Base-by-base conservation (phyloP, 2,113 vertebrate genomes). In the Crotalus horridus region DNA sequence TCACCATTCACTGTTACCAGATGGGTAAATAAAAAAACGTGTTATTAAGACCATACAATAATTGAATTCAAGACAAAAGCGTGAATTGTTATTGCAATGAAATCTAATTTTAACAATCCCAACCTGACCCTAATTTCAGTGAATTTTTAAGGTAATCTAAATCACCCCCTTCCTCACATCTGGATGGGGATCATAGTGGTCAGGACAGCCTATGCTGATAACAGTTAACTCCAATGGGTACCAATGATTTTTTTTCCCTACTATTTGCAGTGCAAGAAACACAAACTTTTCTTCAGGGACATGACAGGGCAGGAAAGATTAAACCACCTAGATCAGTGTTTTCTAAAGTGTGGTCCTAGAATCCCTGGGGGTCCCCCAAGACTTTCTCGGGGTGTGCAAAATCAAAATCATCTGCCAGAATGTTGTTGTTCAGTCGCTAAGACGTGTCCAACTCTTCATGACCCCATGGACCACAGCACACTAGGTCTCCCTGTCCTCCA, bases 1-100 rank as follows among this genome's bases (percentile, higher is more conserved):
- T 99, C 99, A 8, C 99, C 99, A 8, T 99, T 99, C 90, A 99
- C 99, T 99, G 97, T 55, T 33, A 6, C 11, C 64, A 29, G 33
- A 33, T 26, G 13, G 11, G 90, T 61, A 91, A 46, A 94, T 51
- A 95, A 87, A 92, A 95, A 0, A 24, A 61, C 24, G 11, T 61
- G 24, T 85, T 0, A 29, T n/a, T 91, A 81, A 95, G 26, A 91
- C 4, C 69, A 87, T n/a, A 20, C 29, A 10, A 58, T 21, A 58
- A 33, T 23, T 92, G 13, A 12, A 0, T 88, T 15, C 1, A 88
- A 29, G 54, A 10, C 56, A 92, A 81, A 2, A 20, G 4, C 4
- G 6, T 88, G 29, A 29, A 3, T 10, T 54, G 6, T n/a, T 33
- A 54, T 55, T 88, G 17, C 53, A 88, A 12, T 87, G 43, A 48